Evolutionary conservation across 1,140 invertebrate species (phyloP).

Genomic region (Leptinotarsa undecemlineata): DNA sequence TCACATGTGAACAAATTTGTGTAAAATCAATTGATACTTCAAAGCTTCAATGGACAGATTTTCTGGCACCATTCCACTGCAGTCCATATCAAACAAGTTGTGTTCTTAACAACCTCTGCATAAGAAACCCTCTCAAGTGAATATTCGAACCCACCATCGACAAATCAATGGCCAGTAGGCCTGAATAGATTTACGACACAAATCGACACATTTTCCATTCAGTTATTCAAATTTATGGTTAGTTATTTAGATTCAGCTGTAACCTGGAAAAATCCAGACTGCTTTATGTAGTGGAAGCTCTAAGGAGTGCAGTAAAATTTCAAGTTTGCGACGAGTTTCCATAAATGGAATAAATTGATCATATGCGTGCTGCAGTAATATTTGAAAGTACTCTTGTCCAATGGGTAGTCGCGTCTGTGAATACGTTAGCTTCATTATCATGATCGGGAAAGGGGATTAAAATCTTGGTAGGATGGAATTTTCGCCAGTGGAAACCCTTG

Average conservation of each 20-base stretch:
- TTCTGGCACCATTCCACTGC: too few species aligned
- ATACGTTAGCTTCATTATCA: too few species aligned
- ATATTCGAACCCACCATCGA: neutral
- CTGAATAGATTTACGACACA: conserved; percentile 35
- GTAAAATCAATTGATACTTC: too few species aligned
- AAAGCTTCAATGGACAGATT: too few species aligned
- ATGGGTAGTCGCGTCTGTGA: too few species aligned
- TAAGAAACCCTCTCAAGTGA: neutral
- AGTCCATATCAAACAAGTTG: too few species aligned
- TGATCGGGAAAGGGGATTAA: too few species aligned
- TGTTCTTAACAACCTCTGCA: too few species aligned
- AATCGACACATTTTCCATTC: conserved; percentile 35
- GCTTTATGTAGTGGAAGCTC: neutral
- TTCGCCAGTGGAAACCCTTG: too few species aligned
- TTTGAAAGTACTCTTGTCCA: too few species aligned
- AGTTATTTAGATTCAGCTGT: conserved; percentile 29
- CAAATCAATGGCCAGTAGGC: neutral
- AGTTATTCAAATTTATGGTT: conserved; percentile 39
- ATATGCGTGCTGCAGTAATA: conserved; percentile 1
- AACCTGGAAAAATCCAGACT: neutral
- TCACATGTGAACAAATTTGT: too few species aligned
- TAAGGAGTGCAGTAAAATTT: neutral
- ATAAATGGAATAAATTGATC: neutral
- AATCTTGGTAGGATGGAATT: too few species aligned
- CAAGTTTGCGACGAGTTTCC: neutral